phyloP scores from a whole-genome alignment of 2,888 invertebrate species.

The Eristalis arbustorum region DNA sequence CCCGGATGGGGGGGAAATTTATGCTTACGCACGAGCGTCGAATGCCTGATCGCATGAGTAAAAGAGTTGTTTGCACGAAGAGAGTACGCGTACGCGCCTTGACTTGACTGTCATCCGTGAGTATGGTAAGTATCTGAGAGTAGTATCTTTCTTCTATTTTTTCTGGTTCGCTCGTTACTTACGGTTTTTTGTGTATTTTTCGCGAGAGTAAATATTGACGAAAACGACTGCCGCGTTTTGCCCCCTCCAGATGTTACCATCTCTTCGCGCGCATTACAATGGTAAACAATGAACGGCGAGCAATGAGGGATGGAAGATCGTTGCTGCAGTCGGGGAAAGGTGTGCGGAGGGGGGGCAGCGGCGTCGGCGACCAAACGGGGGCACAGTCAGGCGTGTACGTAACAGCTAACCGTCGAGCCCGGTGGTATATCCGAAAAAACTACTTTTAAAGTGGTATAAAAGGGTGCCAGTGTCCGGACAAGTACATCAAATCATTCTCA shows the following conservation, averaged over 20 bases:
- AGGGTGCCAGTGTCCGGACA: conserved; percentile 77
- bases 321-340: neutral
- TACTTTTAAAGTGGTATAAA: conserved; percentile 77
- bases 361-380: conserved; percentile 1
- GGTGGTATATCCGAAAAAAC: conserved; percentile 53
- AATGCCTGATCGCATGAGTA: neutral
- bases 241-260: conserved; percentile 13
- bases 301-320: conserved; percentile 64
- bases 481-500: conserved; percentile 80
- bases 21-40: conserved; percentile 9
- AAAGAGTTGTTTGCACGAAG: conserved; percentile 14
- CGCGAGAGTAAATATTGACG: conserved; percentile 69
- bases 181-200: conserved; percentile 65
- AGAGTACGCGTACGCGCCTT: conserved; percentile 1
- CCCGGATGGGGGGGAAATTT: neutral
- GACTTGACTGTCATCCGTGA: conserved; percentile 1
- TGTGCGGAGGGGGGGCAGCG: conserved; percentile 8
- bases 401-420: conserved; percentile 48
- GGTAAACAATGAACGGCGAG: conserved; percentile 56
- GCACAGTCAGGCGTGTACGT: conserved; percentile 61
- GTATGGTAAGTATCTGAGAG: conserved; percentile 21
- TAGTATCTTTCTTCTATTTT: conserved; percentile 41
- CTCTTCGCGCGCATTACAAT: conserved; percentile 32
- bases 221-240: conserved; percentile 19
- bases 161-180: conserved; percentile 57